Base-by-base conservation (phyloP, 2,888 invertebrate genomes). In the Aporophyla nigra region DNA sequence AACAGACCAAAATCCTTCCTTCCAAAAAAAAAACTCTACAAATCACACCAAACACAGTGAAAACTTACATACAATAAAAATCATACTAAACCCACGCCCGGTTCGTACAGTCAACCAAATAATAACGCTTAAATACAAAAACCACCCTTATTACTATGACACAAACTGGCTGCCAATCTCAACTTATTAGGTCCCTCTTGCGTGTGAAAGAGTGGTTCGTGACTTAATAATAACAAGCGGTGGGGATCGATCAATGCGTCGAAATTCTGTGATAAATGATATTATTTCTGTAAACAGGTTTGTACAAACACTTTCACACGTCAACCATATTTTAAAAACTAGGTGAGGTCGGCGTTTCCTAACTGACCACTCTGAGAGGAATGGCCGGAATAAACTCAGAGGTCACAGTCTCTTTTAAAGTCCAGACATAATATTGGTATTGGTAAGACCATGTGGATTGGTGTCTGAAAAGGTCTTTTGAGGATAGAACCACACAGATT, bases 61-160 rank as follows among this genome's bases (percentile, higher is more conserved):
- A 74, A 74, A 59, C 12, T 19, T 27, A 73, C 24, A 1, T 43
- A n/a, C n/a, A n/a, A n/a, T n/a, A 59, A 73, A 49, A 58, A 49
- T 19, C 27, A 21, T 43, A 74, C 27, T 43, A 46, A 61, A 53
- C 33, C 53, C 27, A 53, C n/a, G 6, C 33, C 70, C 54, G 27
- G 1, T 33, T 16, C 21, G 16, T 62, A 62, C 53, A 62, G 24
- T 54, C 16, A 62, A 24, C n/a, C 16, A 6, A 40, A 2, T 46
- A 24, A 1, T 9, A n/a, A 24, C 0, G 27, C 7, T 6, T 2
- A 0, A 51, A 59, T 53, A 27, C 75, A 10, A 75, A 33, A 61
- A 9, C 3, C 43, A 27, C 1, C 53, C 14, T 61, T n/a, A 74
- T 33, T 27, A 2, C 27, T 59, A 51, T 5, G 5, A 27, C 5